Base-by-base conservation (phyloP, 2,888 invertebrate species). In the Carpatolechia fugitivella region DNA sequence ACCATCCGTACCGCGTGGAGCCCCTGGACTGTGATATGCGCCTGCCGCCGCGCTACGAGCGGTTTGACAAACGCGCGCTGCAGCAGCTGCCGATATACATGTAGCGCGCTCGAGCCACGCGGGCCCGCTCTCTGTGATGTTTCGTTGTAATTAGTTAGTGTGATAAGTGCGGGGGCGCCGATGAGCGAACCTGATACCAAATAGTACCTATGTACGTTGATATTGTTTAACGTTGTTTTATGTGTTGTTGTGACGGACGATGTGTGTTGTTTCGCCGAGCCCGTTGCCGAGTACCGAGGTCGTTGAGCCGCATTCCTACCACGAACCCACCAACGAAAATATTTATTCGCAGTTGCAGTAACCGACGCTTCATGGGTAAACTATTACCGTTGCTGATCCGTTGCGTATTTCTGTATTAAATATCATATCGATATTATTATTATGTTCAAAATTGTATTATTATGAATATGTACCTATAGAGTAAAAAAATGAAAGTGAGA, bases 401-500 rank as follows among this genome's bases (percentile, higher is more conserved):
- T 87, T 88, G 88, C 87, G 85, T 85, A 76, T 81, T 84, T 85
- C 83, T 88, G 85, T 89, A 80, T 87, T 83, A 84, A 80, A 82
- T 86, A 82, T 87, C 89, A 89, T 89, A 88, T 89, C 89, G 89
- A 86, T 88, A 85, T 41, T 41, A 86, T 80, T 87, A 85, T 49
- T 88, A 89, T 88, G 89, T 88, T 89, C 88, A 85, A 87, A 85
- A 79, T 77, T 89, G 88, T 89, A 88, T 86, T 84, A 87, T 86
- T 86, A 79, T 84, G 76, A 82, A 81, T 82, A 85, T 87, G 85
- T 89, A 89, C 85, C 87, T 86, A 85, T 89, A 89, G 87, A 82
- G 68, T 86, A n/a, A 84, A 88, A 82, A 81, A 85, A 87, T 82
- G 84, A 89, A 89, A 89, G 89, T 89, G 89, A 89, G 89, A 89